Percentiles rank a stretch among this genome's conserved stretches.
These are phyloP conservation scores for Coelinius sp. DNA, from an alignment of 2,888 invertebrate species.

Conservation along the genomic window DNA sequence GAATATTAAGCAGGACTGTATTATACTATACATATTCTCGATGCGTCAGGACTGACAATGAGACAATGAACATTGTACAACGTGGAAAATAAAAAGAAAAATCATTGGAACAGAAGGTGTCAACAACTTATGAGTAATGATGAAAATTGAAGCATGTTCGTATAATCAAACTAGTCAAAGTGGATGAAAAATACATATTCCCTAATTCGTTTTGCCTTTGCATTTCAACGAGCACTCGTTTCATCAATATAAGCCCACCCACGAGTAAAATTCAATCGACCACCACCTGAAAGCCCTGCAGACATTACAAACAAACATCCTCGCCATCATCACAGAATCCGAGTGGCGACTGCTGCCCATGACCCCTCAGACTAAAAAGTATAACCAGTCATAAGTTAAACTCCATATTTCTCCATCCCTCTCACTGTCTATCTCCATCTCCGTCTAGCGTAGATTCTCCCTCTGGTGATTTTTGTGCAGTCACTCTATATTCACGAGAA, in stretches of 20 bases:
- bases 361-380: slow-evolving; percentile 7
- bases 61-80: neutral
- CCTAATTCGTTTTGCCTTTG: slow-evolving; percentile 41
- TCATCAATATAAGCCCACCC: slow-evolving; percentile 53
- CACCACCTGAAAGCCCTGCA: slow-evolving; percentile 48
- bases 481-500: neutral
- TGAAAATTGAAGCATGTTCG: neutral
- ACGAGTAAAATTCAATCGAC: slow-evolving; percentile 56
- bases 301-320: slow-evolving; percentile 58
- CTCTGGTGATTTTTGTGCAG: slow-evolving; percentile 5
- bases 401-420: slow-evolving; percentile 11
- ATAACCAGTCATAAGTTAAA: slow-evolving; percentile 35
- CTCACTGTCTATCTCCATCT: neutral
- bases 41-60: neutral
- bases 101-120: neutral
- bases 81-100: neutral
- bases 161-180: neutral
- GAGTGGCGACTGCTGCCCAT: slow-evolving; percentile 2
- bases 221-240: slow-evolving; percentile 58
- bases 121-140: neutral
- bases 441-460: neutral
- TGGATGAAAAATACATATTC: neutral
- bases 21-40: neutral
- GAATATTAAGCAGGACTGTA: slow-evolving; percentile 5
- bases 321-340: slow-evolving; percentile 23